phyloP scores from a whole-genome alignment of 2,888 invertebrate genomes.

The Agrotis segetum region DNA sequence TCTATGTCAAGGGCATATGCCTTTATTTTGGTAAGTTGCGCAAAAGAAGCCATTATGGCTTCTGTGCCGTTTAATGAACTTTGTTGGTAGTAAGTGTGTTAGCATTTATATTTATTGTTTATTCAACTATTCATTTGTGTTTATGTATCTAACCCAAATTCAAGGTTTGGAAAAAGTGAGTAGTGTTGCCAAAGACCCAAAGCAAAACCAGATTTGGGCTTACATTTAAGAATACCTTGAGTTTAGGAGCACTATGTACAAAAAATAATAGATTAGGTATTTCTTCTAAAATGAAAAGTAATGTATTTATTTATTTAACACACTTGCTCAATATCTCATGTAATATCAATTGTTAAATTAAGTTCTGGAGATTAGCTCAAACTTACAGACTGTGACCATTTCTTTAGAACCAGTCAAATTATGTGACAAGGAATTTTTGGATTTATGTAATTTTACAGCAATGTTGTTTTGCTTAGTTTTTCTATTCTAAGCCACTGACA shows the following conservation, averaged over 20 bases:
- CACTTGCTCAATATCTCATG: not conserved
- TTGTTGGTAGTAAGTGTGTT: conserved; percentile 18
- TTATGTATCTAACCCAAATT: not conserved
- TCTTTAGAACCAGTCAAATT: conserved; percentile 24
- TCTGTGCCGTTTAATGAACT: conserved; percentile 41
- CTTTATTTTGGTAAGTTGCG: conserved; percentile 63
- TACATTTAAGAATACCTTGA: too few relatives aligned
- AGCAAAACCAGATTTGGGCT: too few relatives aligned
- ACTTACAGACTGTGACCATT: not conserved
- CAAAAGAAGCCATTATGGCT: conserved; percentile 60
- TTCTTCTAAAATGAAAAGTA: too few relatives aligned
- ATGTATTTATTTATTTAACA: conserved; percentile 1
- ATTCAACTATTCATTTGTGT: not conserved
- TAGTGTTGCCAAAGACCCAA: not conserved
- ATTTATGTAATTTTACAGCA: conserved; percentile 61
- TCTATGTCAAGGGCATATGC: conserved; percentile 76
- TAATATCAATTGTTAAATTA: not conserved
- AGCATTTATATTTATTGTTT: not conserved
- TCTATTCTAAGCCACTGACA: not conserved
- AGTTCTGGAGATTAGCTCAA: not conserved
- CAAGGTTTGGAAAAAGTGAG: conserved; percentile 7
- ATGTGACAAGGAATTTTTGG: conserved; percentile 27
- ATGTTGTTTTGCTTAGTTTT: conserved; percentile 4
- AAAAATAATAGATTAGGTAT: too few relatives aligned
- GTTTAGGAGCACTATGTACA: too few relatives aligned